Base-by-base conservation (phyloP, 2,888 invertebrate genomes). In the Parapristionchus giblindavisi region DNA sequence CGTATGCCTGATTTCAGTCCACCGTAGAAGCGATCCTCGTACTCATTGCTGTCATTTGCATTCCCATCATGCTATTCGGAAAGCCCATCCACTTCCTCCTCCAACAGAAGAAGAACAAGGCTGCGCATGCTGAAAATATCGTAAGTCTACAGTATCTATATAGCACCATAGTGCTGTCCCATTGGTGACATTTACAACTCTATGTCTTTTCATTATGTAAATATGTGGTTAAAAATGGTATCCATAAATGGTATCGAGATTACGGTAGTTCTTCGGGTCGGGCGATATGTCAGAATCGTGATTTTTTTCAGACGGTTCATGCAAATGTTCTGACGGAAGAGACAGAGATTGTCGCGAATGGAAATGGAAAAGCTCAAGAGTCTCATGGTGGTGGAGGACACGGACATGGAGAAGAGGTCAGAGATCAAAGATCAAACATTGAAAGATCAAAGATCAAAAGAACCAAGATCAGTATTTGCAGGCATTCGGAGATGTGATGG, bases 401-500 rank as follows among this genome's bases (percentile, higher is more conserved):
- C n/a, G 78, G 76, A 58, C 70, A 61, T 43, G 56, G 56, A 29
- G 65, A 34, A 0, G 56, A 51, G 36, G 73, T 43, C 24, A 76
- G 78, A 32, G 78, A 72, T 11, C 11, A 8, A n/a, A 27, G 58
- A 56, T 27, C 58, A 14, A 8, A 8, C 11, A 43, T 43, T 43
- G 43, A 43, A 14, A 43, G 17, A 14, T 8, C 11, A 43, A 43
- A 14, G 43, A 43, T 14, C 43, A 14, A 17, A 58, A 24, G 14
- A 58, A 14, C 58, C 58, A 58, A 58, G 14, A 58, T 48, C 8
- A 48, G 48, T 48, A 5, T 72, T 75, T 76, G n/a, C 75, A 83
- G 81, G 40, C 78, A n/a, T 81, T 96, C 90, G 91, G 92, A 0
- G 97, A 98, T 88, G 90, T 96, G 83, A 93, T 95, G 91, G 95